Percentiles rank a stretch among this genome's conserved stretches.
These are phyloP conservation scores for Tor tambroides DNA, from an alignment of 2,113 vertebrate genomes.

Conservation along the genomic window DNA sequence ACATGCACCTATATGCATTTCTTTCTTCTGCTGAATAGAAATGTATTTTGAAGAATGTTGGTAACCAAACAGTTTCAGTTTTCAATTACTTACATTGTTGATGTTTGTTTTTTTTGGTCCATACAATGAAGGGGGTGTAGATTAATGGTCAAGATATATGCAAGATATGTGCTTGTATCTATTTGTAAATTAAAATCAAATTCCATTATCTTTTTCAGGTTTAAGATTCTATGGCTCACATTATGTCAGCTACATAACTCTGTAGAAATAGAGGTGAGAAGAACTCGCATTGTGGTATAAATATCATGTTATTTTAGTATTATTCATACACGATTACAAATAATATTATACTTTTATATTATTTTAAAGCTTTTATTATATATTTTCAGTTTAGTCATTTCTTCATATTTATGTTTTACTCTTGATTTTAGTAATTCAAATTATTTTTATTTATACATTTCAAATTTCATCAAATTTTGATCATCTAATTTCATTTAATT, in stretches of 20 bases:
- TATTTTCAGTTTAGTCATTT: too few relatives aligned
- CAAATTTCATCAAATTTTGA: too few relatives aligned
- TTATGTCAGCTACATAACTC: conserved; percentile 90
- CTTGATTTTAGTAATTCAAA: too few relatives aligned
- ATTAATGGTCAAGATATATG: not conserved
- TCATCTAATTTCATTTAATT: too few relatives aligned
- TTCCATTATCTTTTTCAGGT: conserved; percentile 70
- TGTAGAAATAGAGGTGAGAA: conserved; percentile 94
- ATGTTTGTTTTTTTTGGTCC: not conserved
- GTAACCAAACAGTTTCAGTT: not conserved
- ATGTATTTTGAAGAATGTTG: not conserved
- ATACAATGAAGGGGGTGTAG: not conserved
- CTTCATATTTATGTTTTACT: too few relatives aligned
- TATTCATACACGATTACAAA: too few relatives aligned
- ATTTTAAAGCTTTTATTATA: too few relatives aligned
- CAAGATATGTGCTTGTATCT: not conserved
- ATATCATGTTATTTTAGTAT: not conserved
- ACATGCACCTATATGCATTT: not conserved
- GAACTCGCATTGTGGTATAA: conserved; percentile 49
- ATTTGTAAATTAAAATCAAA: conserved; percentile 1
- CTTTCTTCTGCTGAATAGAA: not conserved
- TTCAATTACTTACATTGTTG: not conserved
- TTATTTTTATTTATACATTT: too few relatives aligned
- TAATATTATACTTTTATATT: too few relatives aligned
- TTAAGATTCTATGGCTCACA: conserved; percentile 93